Conservation (phyloP, 2,888 invertebrate species). For the Orthosia incerta region DNA sequence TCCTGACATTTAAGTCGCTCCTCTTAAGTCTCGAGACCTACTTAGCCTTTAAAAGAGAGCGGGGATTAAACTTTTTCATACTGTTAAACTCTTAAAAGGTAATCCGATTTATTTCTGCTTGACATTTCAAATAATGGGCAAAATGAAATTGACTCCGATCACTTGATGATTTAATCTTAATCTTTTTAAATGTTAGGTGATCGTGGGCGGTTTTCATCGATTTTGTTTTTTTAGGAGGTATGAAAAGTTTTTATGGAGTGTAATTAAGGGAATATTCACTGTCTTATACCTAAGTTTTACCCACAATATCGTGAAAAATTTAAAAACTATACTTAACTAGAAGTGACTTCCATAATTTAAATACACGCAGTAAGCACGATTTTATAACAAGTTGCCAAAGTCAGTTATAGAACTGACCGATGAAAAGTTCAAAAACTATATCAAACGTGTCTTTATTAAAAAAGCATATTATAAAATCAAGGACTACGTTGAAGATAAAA, state of each 20-base stretch:
- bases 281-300: neutral
- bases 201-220: conserved; percentile 17
- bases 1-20: conserved; percentile 51
- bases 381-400: too few species aligned
- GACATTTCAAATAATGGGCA: conserved; percentile 62
- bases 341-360: too few species aligned
- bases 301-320: too few species aligned
- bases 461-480: too few species aligned
- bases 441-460: too few species aligned
- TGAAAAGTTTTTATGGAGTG: neutral
- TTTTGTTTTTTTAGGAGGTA: neutral
- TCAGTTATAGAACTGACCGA: too few species aligned
- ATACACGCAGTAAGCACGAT: too few species aligned
- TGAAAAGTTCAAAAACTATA: too few species aligned
- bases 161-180: conserved; percentile 34
- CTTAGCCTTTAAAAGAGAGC: conserved; percentile 49
- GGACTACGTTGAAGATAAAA: too few species aligned
- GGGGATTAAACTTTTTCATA: conserved; percentile 51
- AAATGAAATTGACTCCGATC: conserved; percentile 55
- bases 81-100: conserved; percentile 41
- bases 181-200: conserved; percentile 37
- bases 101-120: conserved; percentile 64
- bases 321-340: too few species aligned
- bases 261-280: neutral
- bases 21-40: conserved; percentile 42